phyloP scores from a whole-genome alignment of 2,888 invertebrate species.

The Xestia ashworthii region DNA sequence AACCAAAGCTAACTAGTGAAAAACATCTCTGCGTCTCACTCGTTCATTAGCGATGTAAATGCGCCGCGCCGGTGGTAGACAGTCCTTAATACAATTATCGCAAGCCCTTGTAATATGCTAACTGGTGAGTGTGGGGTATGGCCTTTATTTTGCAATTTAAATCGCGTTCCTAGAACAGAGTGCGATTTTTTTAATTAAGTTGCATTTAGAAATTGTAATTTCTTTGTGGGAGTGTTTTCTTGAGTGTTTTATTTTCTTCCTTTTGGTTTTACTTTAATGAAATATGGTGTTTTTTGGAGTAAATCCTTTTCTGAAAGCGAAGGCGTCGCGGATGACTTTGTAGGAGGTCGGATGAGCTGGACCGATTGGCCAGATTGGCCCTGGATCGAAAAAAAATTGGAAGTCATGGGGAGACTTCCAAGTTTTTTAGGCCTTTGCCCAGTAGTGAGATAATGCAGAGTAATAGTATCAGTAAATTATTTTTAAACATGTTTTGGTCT shows the following conservation, averaged over 20 bases:
- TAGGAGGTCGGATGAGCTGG: no score
- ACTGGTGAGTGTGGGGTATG: conserved; percentile 68
- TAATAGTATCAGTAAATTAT: no score
- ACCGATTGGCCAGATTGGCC: no score
- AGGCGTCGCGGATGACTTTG: no score
- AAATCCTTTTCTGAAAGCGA: background rate
- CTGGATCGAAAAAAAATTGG: no score
- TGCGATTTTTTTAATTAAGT: conserved; percentile 62
- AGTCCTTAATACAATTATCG: conserved; percentile 79
- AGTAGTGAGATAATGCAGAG: no score
- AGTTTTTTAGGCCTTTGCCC: no score
- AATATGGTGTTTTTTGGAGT: background rate
- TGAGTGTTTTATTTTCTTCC: conserved; percentile 14
- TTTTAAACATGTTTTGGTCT: background rate
- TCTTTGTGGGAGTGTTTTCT: conserved; percentile 31
- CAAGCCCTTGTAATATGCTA: conserved; percentile 78
- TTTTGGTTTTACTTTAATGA: background rate
- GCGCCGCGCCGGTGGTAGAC: conserved; percentile 61
- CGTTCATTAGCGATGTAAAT: conserved; percentile 85
- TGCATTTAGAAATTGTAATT: conserved; percentile 58
- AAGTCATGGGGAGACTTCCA: no score
- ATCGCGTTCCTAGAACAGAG: conserved; percentile 52
- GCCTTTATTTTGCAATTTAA: conserved; percentile 67
- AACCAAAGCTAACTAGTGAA: conserved; percentile 68
- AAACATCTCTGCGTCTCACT: conserved; percentile 73